Percentiles rank a stretch among this genome's conserved stretches.
Conservation (phyloP, 2,797 vertebrate genomes). For the Coregonus suidteri region DNA sequence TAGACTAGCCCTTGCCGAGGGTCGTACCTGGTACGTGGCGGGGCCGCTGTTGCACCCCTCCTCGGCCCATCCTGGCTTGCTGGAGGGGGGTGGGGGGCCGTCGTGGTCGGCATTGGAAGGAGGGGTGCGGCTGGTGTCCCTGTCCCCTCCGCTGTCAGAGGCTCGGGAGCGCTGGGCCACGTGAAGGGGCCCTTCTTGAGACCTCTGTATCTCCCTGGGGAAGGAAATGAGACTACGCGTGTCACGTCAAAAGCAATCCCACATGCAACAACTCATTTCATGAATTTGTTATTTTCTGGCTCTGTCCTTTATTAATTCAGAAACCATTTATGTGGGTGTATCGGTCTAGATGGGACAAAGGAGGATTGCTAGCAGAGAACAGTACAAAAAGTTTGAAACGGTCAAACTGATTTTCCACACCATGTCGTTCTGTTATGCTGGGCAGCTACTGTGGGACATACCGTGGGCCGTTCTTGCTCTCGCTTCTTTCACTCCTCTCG, state of each 20-base stretch:
- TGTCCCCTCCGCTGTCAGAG: constrained; percentile 73
- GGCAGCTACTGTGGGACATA: constrained; percentile 50
- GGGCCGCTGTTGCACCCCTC: constrained; percentile 72
- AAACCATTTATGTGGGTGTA: no score
- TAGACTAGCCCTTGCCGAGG: neutral
- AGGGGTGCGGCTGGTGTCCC: constrained; percentile 73
- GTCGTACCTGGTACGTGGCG: constrained; percentile 80
- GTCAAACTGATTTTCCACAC: neutral
- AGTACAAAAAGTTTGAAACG: no score
- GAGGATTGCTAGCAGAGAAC: neutral
- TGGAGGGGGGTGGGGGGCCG: constrained; percentile 71
- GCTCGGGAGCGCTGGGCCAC: constrained; percentile 63
- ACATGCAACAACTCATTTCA: no score
- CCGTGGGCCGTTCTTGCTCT: constrained; percentile 73
- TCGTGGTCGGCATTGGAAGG: constrained; percentile 72
- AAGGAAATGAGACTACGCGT: neutral
- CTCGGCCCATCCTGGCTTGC: constrained; percentile 86
- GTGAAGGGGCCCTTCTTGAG: constrained; percentile 65
- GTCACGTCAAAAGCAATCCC: neutral
- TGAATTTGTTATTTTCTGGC: neutral
- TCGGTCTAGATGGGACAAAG: neutral
- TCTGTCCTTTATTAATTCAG: neutral
- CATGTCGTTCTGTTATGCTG: no score
- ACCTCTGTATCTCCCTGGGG: constrained; percentile 70
- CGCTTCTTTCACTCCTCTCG: constrained; percentile 37